Base-by-base conservation (phyloP, 2,888 invertebrate genomes). In the Neoaliturus tenellus region DNA sequence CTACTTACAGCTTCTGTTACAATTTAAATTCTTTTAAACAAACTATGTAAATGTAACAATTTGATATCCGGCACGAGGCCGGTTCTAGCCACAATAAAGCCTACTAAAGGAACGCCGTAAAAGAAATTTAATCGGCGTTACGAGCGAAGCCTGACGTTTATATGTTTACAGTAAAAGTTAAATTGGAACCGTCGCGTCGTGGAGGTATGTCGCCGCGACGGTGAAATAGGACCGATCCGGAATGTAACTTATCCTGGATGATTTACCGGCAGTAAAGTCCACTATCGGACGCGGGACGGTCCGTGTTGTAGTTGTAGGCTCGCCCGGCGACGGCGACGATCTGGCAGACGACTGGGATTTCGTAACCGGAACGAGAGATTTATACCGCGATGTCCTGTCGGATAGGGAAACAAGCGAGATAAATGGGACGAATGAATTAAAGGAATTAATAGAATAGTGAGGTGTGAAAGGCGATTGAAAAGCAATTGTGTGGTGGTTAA, bases 91-190 rank as follows among this genome's bases (percentile, higher is more conserved):
- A n/a, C n/a, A n/a, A n/a, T n/a, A 39, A 48, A 51, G 23, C 62
- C 62, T 28, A 28, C 8, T 31, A 25, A 28, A 62, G 14, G 28
- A 31, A 1, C 28, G 10, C 62, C 62, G 20, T 62, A 62, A 62
- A 62, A 62, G 62, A 62, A 28, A 62, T 62, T 28, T 28, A 62
- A 62, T 62, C 62, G 62, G 4, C 28, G 28, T 28, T 62, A 31
- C 62, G 20, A 51, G 2, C 51, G 25, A 20, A 3, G 31, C 28
- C 51, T 20, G 62, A 62, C 62, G 14, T 62, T 62, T 62, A 62
- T 62, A 62, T 62, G 62, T 62, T 62, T 62, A 62, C 62, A 62
- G 62, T 51, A 51, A 51, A 51, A 62, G 62, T 62, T 62, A 62
- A 28, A 62, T 28, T 62, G 10, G 62, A 62, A 62, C 31, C 62